Percentiles rank a stretch among this genome's conserved stretches.
Conservation (phyloP, 2,888 invertebrate species). For the Poecilobothrus nobilitatus region DNA sequence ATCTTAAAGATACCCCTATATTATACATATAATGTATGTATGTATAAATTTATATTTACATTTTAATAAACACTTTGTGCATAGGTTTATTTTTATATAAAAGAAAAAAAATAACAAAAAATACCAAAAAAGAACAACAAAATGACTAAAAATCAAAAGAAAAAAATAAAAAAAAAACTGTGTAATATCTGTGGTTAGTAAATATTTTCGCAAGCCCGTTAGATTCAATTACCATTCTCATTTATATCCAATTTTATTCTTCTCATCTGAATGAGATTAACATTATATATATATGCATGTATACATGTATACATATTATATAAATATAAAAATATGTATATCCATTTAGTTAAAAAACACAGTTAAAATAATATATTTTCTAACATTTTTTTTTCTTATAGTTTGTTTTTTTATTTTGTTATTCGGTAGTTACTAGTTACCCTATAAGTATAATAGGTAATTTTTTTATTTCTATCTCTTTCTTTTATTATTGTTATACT, state of each 20-base stretch:
- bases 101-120: too few relatives aligned
- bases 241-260: constrained; percentile 4
- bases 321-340: background rate
- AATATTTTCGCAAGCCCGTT: constrained; percentile 1
- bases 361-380: background rate
- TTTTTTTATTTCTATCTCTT: too few relatives aligned
- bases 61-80: background rate
- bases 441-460: too few relatives aligned
- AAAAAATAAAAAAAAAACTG: background rate
- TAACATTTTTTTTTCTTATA: too few relatives aligned
- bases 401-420: background rate
- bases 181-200: background rate
- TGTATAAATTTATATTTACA: background rate
- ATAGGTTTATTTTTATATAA: background rate
- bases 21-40: background rate
- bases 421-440: too few relatives aligned
- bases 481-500: too few relatives aligned
- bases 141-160: background rate
- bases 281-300: background rate
- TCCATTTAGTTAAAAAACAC: background rate
- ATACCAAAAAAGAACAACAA: background rate
- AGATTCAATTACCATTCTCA: constrained; percentile 1
- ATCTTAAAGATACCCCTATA: too few relatives aligned
- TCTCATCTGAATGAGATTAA: background rate
- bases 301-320: background rate